These are phyloP conservation scores for Drosophila guanche DNA, from an alignment of 1,140 invertebrate genomes.

Conservation along the genomic window DNA sequence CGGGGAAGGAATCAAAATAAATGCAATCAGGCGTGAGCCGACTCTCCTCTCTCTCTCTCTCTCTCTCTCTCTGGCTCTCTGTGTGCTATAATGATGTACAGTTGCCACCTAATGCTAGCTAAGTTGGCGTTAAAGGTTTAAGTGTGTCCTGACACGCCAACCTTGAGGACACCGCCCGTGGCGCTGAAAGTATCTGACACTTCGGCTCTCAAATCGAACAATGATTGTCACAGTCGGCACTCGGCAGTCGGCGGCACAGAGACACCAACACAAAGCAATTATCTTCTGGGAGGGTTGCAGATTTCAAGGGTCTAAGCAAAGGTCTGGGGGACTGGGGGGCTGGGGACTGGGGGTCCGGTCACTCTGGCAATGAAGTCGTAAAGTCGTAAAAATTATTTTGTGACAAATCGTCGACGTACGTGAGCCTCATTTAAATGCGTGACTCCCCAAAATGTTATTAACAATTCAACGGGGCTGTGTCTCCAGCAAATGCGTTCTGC, in stretches of 20 bases:
- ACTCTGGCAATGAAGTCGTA: slow-evolving; percentile 73
- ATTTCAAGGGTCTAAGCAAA: neutral
- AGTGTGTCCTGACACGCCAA: slow-evolving; percentile 49
- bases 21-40: slow-evolving; percentile 60
- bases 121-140: slow-evolving; percentile 47
- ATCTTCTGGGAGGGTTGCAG: slow-evolving; percentile 43
- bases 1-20: slow-evolving; percentile 44
- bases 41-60: slow-evolving; percentile 8
- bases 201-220: slow-evolving; percentile 61
- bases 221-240: slow-evolving; percentile 55
- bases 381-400: slow-evolving; percentile 84
- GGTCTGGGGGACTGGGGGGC: neutral
- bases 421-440: slow-evolving; percentile 83
- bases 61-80: neutral
- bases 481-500: slow-evolving; percentile 6
- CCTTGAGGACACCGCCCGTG: slow-evolving; percentile 38
- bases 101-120: slow-evolving; percentile 43
- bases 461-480: slow-evolving; percentile 67
- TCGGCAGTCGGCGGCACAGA: slow-evolving; percentile 4
- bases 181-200: slow-evolving; percentile 47
- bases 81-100: slow-evolving; percentile 36
- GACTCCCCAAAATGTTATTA: slow-evolving; percentile 72
- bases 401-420: slow-evolving; percentile 83
- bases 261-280: slow-evolving; percentile 50
- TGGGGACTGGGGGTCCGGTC: slow-evolving; percentile 46